phyloP scores from a whole-genome alignment of 64 coral and sea anemone species.

The Dendrophyllia cribrosa region DNA sequence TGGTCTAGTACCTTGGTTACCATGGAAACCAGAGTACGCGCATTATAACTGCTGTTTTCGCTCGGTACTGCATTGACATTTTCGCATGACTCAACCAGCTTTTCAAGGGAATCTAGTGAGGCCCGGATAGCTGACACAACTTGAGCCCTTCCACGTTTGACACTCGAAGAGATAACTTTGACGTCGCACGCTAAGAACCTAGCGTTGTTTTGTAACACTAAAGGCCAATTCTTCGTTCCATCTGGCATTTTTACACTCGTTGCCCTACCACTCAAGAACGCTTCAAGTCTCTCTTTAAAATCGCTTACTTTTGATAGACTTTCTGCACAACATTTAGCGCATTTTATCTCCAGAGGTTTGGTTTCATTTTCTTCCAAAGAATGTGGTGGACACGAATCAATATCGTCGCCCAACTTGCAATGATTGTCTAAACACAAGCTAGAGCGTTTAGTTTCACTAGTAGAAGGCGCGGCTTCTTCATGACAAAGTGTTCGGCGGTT shows the following conservation, averaged over 20 bases:
- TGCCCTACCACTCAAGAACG: neutral
- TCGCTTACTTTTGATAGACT: conserved; percentile 1
- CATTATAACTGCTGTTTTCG: neutral
- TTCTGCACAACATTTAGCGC: conserved; percentile 16
- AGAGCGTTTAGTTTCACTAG: neutral
- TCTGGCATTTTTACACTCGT: neutral
- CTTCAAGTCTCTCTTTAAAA: conserved; percentile 58
- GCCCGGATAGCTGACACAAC: conserved; percentile 52
- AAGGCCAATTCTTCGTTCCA: neutral
- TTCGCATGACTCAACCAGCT: conserved; percentile 52
- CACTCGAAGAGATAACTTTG: conserved; percentile 55
- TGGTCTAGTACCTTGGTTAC: conserved; percentile 56
- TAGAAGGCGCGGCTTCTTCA: neutral
- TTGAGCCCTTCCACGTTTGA: neutral
- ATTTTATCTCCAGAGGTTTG: neutral
- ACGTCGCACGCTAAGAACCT: conserved; percentile 79
- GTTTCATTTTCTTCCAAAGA: neutral
- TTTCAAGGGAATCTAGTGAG: conserved; percentile 57
- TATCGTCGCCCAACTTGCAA: neutral
- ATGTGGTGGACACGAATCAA: no score
- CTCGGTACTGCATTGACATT: neutral
- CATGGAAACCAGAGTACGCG: conserved; percentile 41
- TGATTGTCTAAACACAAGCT: neutral
- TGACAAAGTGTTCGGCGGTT: neutral
- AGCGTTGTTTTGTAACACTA: conserved; percentile 67